Evolutionary conservation across 2,797 vertebrate genomes (phyloP), one percentile per base, ranked within the genome.

Genomic region (Scyliorhinus canicula): DNA sequence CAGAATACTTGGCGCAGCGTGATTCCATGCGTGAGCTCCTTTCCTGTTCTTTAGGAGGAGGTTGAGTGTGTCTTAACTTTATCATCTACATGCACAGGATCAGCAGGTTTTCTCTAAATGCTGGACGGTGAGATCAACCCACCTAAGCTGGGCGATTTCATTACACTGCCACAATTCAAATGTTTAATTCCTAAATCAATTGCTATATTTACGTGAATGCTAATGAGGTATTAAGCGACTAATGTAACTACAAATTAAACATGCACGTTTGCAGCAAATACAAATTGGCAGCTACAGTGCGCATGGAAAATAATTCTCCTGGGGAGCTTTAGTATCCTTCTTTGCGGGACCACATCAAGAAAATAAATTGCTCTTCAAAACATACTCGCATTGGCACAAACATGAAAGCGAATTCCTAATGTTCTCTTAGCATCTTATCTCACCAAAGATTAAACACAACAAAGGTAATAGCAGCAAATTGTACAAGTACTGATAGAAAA

Each of bases 401-500:
- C 69, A 93, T 71, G 67, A 93, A 11, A 67, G 40, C 14, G 67
- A 93, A 69, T 71, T 31, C 28, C 40, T 69, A 47, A 69, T 35
- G 44, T 31, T 94, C 93, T 94, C 14, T 6, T 47, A 71, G 12
- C 7, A 47, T 6, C 16, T 52, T 74, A 47, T 67, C 65, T 93
- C 28, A 31, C 67, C 60, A 91, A 94, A 94, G 69, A 94, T 71
- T 55, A 94, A 69, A 63, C 12, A 69, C 31, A 94, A 19, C 31
- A 2, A 71, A 94, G 50, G 65, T 52, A 94, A 94, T 52, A 74
- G 31, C 47, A 55, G 67, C 44, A 74, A 94, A 52, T 14, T 55
- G 44, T 94, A 74, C 11, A 93, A 67, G 63, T 35, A 94, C 93
- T 55, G 50, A 94, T 74, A 52, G 93, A 74, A 94, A 94, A 94